A percentile compares a stretch with the other conserved stretches of the same genome.
Evolutionary conservation across 1,140 invertebrate genomes (phyloP).

Genomic region (Probaryconus sp.): DNA sequence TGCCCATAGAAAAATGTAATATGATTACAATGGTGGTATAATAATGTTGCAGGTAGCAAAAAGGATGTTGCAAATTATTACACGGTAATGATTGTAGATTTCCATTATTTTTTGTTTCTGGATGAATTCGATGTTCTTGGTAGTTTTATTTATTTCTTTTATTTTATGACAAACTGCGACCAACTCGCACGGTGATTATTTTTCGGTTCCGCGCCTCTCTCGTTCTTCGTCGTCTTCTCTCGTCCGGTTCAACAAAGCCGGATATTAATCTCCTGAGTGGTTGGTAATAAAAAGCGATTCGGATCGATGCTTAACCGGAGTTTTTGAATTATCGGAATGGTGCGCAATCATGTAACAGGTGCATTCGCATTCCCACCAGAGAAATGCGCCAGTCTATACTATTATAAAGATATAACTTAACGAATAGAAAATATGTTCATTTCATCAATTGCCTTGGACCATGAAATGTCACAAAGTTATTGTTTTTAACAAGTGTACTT

Average conservation of each 20-base stretch:
- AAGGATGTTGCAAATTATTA: too few relatives aligned
- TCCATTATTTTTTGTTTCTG: constrained; percentile 28
- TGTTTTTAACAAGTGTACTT: constrained; percentile 3
- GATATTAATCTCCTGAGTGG: constrained; percentile 64
- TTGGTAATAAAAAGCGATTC: constrained; percentile 64
- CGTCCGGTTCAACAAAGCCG: constrained; percentile 62
- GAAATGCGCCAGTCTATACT: constrained; percentile 40
- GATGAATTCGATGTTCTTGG: constrained; percentile 41
- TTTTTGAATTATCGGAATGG: constrained; percentile 64
- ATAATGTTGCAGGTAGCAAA: too few relatives aligned
- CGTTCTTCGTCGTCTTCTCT: constrained; percentile 55
- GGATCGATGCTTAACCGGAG: constrained; percentile 62
- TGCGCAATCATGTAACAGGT: constrained; percentile 61
- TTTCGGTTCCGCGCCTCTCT: constrained; percentile 57
- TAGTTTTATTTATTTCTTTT: constrained; percentile 58
- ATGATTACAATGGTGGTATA: too few relatives aligned
- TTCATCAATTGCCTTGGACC: constrained; percentile 10
- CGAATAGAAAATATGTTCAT: constrained; percentile 37
- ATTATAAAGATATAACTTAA: constrained; percentile 57
- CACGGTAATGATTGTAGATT: constrained; percentile 36
- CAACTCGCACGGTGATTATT: constrained; percentile 56
- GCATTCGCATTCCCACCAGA: constrained; percentile 56
- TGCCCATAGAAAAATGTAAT: too few relatives aligned
- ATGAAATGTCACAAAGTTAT: constrained; percentile 1
- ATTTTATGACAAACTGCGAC: constrained; percentile 60